Evolutionary conservation across 2,113 vertebrate genomes (phyloP).

Genomic region (Dermatemys mawii): DNA sequence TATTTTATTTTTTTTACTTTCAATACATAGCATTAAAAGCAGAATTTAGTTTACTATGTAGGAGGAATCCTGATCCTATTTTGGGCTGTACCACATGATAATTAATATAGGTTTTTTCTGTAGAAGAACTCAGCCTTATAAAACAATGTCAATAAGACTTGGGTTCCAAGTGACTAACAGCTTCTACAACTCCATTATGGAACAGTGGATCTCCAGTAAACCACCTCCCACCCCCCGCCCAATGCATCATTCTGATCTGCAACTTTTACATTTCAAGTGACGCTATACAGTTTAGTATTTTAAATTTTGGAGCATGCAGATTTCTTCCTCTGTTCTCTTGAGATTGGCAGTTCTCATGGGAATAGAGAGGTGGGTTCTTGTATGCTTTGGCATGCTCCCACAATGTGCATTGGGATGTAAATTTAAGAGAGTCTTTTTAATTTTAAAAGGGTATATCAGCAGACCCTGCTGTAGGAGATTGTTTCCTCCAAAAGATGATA

Average conservation of each 20-base stretch:
- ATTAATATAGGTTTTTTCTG: neutral
- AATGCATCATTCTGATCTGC: neutral
- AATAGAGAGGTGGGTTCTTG: conserved; percentile 42
- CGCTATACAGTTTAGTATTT: neutral
- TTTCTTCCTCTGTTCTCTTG: neutral
- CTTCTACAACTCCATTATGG: neutral
- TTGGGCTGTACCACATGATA: neutral
- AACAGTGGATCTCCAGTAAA: neutral
- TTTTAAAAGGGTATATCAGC: conserved; percentile 70
- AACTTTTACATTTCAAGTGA: neutral
- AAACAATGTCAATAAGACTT: conserved; percentile 56
- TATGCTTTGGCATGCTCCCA: conserved; percentile 48
- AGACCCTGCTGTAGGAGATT: conserved; percentile 62
- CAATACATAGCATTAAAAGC: neutral
- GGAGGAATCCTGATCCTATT: neutral
- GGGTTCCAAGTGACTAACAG: conserved; percentile 12
- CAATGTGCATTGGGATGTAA: conserved; percentile 36
- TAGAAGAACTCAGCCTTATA: neutral
- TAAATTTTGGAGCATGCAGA: neutral
- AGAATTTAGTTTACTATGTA: neutral
- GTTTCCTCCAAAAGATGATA: conserved; percentile 69
- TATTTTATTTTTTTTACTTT: neutral
- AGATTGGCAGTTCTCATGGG: neutral
- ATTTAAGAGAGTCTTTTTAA: conserved; percentile 31
- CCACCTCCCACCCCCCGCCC: too few relatives aligned